Percentiles rank a stretch among this genome's conserved stretches.
Evolutionary conservation across 2,888 invertebrate genomes (phyloP).

Genomic region (Phengaris arion): DNA sequence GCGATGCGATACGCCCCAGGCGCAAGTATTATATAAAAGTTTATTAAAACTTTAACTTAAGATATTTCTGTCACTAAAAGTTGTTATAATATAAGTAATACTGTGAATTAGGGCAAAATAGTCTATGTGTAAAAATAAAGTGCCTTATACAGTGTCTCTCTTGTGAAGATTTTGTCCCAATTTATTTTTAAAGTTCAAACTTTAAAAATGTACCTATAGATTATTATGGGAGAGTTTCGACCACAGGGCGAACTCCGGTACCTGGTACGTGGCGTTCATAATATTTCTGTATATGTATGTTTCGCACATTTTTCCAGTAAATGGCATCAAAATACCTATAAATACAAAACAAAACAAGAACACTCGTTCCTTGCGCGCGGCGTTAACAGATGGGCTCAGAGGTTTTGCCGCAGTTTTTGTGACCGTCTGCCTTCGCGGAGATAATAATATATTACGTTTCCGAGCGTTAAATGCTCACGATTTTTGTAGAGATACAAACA

Average conservation of each 20-base stretch:
- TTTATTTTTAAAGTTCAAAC: no score
- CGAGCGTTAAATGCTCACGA: not conserved
- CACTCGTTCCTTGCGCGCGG: not conserved
- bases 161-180: no score
- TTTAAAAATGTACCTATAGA: no score
- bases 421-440: not conserved
- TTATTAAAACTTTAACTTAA: not conserved
- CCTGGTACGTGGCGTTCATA: no score
- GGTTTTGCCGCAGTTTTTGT: not conserved
- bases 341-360: not conserved
- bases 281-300: no score
- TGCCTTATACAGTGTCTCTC: no score
- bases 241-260: no score
- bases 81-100: no score
- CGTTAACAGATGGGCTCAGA: not conserved
- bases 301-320: not conserved
- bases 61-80: not conserved
- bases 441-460: not conserved
- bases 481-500: not conserved
- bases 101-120: no score
- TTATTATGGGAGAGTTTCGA: no score
- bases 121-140: no score
- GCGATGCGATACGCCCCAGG: not conserved
- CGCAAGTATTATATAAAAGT: not conserved
- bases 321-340: not conserved